Conservation (phyloP, 2,888 invertebrate species). For the Ophonus ardosiacus region DNA sequence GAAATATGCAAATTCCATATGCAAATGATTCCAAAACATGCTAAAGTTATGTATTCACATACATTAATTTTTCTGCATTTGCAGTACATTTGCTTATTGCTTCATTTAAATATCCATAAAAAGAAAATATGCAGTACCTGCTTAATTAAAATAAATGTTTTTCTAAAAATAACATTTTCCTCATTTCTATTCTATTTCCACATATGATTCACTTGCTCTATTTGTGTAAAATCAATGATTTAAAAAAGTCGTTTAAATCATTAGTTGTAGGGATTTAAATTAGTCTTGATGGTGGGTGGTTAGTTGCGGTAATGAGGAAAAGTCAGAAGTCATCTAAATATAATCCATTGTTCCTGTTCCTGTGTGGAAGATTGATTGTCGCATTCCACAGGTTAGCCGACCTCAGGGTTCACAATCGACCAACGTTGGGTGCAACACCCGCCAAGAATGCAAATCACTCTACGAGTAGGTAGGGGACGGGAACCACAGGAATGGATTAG, state of each 20-base stretch:
- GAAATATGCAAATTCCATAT: too few relatives aligned
- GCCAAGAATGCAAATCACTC: conserved; percentile 21
- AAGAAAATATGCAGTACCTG: neutral
- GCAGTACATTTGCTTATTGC: neutral
- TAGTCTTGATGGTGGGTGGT: neutral
- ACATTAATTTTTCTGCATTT: too few relatives aligned
- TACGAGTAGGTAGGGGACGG: neutral
- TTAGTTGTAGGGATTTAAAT: neutral
- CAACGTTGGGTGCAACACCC: conserved; percentile 40
- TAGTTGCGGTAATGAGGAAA: neutral
- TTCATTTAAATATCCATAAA: neutral
- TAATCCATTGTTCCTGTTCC: neutral
- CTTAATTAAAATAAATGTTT: neutral
- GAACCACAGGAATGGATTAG: neutral
- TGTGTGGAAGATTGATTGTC: conserved; percentile 45
- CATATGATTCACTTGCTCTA: neutral
- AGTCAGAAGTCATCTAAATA: conserved; percentile 19
- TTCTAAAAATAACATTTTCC: neutral
- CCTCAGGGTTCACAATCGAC: conserved; percentile 31
- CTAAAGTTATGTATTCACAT: too few relatives aligned
- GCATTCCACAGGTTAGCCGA: conserved; percentile 46
- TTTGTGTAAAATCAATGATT: conserved; percentile 11
- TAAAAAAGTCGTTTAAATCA: neutral
- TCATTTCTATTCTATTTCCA: conserved; percentile 19
- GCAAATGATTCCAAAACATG: too few relatives aligned